Evolutionary conservation across 2,113 vertebrate species (phyloP), one percentile per base, ranked within the genome.

Genomic region (Tapirus terrestris): DNA sequence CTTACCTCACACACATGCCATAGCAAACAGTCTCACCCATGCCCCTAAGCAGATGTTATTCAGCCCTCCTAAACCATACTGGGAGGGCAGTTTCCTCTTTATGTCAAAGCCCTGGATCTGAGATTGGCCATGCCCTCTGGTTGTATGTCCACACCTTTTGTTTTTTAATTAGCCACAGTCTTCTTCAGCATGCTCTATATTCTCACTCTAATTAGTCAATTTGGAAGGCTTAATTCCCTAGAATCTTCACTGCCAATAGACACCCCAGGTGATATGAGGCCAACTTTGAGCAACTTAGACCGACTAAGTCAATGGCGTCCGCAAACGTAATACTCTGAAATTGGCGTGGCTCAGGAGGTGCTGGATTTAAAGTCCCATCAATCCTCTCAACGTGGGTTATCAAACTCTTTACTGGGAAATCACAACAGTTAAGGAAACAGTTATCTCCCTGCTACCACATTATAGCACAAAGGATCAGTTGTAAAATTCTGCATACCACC

Each of bases 271-370:
- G 39, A 21, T 20, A 6, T n/a, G 4, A 58, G 43, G 5, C 12
- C 9, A 36, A 36, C 53, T 45, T 43, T 31, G 12, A 48, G 60
- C 10, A 25, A 39, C 14, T 51, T 16, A 16, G 8, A 7, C 33
- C 67, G 51, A 53, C 53, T 23, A 14, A 6, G 4, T 33, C 23
- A 6, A 43, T 3, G 29, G 5, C 25, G 25, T n/a, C 43, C 76
- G 25, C 1, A 1, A 12, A 51, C 31, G 36, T 4, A 7, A 27
- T 13, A 13, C 17, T 53, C 45, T 17, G 14, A 23, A 8, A 1
- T 36, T 36, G 67, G 11, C 20, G 36, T n/a, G 16, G 3, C 33
- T 65, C 17, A 3, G 21, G 9, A 25, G 16, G 18, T 12, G 48
- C 20, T 8, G 18, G 14, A 63, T 56, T 33, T n/a, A 11, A 58